A percentile compares a stretch with the other conserved stretches of the same genome.
phyloP scores from a whole-genome alignment of 2,113 vertebrate species.

The Pao palembangensis region DNA sequence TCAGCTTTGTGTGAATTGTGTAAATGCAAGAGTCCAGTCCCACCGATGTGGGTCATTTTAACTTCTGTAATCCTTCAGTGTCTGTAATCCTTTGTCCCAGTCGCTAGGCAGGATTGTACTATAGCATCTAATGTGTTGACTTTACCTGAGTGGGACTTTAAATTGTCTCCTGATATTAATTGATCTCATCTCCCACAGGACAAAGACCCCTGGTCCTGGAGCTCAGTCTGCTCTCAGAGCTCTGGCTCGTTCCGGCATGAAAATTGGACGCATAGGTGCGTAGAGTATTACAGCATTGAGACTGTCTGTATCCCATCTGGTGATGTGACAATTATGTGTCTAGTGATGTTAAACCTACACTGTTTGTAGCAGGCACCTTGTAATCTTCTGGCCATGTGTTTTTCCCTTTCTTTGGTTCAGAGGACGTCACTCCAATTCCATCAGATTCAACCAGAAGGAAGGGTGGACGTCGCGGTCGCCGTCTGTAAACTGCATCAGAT shows the following conservation, averaged over 20 bases:
- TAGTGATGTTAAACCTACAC: background rate
- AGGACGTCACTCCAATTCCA: conserved; percentile 98
- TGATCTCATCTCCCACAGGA: conserved; percentile 71
- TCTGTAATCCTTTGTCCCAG: too few relatives aligned
- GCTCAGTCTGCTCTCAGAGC: conserved; percentile 97
- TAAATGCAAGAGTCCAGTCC: too few relatives aligned
- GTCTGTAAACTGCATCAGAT: conserved; percentile 78
- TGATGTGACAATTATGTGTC: too few relatives aligned
- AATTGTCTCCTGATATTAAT: too few relatives aligned
- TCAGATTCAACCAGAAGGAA: conserved; percentile 98
- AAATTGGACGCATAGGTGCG: conserved; percentile 95
- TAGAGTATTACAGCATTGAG: background rate
- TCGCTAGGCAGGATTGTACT: too few relatives aligned
- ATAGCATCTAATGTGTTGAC: too few relatives aligned
- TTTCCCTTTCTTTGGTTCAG: conserved; percentile 65
- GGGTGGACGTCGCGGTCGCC: conserved; percentile 94
- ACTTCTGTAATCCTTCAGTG: too few relatives aligned
- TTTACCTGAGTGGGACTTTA: too few relatives aligned
- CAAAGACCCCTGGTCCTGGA: conserved; percentile 96
- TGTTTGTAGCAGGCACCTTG: background rate
- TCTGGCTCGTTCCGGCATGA: conserved; percentile 96
- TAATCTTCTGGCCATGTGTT: background rate
- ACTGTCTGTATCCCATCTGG: too few relatives aligned
- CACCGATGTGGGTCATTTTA: too few relatives aligned
- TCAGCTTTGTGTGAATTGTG: too few relatives aligned